phyloP scores from a whole-genome alignment of 1,140 invertebrate species.

The Leguminivora glycinivorella region DNA sequence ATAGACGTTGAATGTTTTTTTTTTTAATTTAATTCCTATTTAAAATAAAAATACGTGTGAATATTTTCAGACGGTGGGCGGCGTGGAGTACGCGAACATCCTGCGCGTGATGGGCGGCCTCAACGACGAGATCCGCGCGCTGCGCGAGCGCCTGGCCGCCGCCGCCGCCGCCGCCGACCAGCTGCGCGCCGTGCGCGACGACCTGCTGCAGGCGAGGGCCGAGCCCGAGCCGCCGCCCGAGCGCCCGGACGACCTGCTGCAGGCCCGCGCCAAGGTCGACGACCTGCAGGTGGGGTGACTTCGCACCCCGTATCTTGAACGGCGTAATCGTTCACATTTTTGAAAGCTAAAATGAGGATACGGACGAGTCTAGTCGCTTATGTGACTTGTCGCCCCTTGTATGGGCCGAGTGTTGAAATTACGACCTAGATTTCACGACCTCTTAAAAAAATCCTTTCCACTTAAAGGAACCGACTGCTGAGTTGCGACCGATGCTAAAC shows the following conservation, averaged over 20 bases:
- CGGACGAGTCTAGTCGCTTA: too few relatives aligned
- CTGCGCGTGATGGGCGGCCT: slow-evolving; percentile 69
- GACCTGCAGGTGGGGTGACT: slow-evolving; percentile 52
- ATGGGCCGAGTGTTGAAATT: too few relatives aligned
- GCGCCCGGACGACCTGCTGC: slow-evolving; percentile 50
- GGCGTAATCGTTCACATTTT: too few relatives aligned
- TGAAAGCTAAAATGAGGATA: too few relatives aligned
- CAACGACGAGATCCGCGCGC: slow-evolving; percentile 67
- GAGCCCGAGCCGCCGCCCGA: slow-evolving; percentile 36
- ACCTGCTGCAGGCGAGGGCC: slow-evolving; percentile 55
- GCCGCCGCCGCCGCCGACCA: slow-evolving; percentile 54
- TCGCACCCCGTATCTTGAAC: too few relatives aligned
- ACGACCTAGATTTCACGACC: too few relatives aligned
- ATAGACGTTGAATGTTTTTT: too few relatives aligned
- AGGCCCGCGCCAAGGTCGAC: slow-evolving; percentile 37
- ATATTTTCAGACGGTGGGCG: slow-evolving; percentile 52
- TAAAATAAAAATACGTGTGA: not conserved
- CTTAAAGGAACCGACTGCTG: too few relatives aligned
- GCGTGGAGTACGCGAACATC: slow-evolving; percentile 66
- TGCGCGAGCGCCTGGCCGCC: slow-evolving; percentile 54
- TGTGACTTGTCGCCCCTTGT: too few relatives aligned
- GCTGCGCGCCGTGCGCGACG: slow-evolving; percentile 60
- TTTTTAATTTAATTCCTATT: too few relatives aligned
- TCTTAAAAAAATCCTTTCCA: too few relatives aligned
- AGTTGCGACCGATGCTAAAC: too few relatives aligned